Percentiles rank a stretch among this genome's conserved stretches.
These are phyloP conservation scores for Erebia epiphron DNA, from an alignment of 2,888 invertebrate genomes.

Conservation along the genomic window DNA sequence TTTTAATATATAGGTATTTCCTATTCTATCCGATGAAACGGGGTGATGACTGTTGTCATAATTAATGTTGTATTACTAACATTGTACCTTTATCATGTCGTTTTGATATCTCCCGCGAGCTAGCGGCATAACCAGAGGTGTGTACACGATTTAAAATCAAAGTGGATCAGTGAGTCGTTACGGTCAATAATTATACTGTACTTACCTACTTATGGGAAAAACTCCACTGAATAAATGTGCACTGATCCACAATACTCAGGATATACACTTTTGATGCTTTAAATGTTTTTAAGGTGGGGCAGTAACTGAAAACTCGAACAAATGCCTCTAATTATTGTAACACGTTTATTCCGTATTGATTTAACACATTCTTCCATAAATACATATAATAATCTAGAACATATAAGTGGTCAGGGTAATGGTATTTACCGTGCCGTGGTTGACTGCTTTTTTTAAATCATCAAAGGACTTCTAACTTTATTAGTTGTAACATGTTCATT, in stretches of 20 bases:
- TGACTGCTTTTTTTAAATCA: too few relatives aligned
- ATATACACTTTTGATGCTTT: slow-evolving; percentile 35
- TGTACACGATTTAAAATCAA: slow-evolving; percentile 33
- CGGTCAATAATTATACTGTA: slow-evolving; percentile 21
- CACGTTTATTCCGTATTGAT: too few relatives aligned
- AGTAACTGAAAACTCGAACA: too few relatives aligned
- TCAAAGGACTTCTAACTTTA: too few relatives aligned
- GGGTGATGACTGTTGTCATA: slow-evolving; percentile 53
- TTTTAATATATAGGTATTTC: background rate
- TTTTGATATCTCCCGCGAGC: too few relatives aligned
- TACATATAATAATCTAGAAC: too few relatives aligned
- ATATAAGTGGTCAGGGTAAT: too few relatives aligned
- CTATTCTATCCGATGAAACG: slow-evolving; percentile 42
- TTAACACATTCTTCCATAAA: too few relatives aligned
- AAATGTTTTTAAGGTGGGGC: slow-evolving; percentile 17
- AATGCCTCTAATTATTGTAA: too few relatives aligned
- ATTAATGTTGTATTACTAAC: too few relatives aligned
- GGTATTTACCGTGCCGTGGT: too few relatives aligned
- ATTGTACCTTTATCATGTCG: slow-evolving; percentile 49
- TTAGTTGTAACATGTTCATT: too few relatives aligned
- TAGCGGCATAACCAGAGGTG: slow-evolving; percentile 51
- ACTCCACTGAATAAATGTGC: background rate
- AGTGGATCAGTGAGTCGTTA: slow-evolving; percentile 15
- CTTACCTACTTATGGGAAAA: background rate
- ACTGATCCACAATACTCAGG: slow-evolving; percentile 32